These are phyloP conservation scores for Coenonympha glycerion DNA, from an alignment of 2,888 invertebrate species.

Conservation along the genomic window DNA sequence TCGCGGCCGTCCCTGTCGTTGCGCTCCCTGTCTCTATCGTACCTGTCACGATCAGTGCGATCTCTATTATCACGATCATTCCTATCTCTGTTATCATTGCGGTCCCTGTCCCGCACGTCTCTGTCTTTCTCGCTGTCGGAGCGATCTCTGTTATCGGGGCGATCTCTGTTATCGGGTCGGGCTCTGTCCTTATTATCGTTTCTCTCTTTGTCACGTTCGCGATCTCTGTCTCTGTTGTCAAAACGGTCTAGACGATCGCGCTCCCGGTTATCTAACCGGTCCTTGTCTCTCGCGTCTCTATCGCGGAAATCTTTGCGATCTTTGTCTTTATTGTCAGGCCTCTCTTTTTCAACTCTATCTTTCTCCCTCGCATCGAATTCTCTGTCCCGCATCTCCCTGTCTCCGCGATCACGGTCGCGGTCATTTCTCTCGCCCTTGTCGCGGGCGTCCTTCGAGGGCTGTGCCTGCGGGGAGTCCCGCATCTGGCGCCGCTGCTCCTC, in stretches of 20 bases:
- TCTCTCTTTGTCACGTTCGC: conserved; percentile 38
- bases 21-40: conserved; percentile 46
- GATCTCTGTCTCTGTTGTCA: conserved; percentile 43
- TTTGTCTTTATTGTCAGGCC: conserved; percentile 38
- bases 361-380: conserved; percentile 43
- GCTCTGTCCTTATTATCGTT: conserved; percentile 36
- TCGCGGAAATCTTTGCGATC: conserved; percentile 34
- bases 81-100: conserved; percentile 49
- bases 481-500: conserved; percentile 87
- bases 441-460: conserved; percentile 44
- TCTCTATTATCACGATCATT: conserved; percentile 28
- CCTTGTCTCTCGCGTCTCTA: conserved; percentile 45
- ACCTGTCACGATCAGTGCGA: conserved; percentile 31
- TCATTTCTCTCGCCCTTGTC: conserved; percentile 40
- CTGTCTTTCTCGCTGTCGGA: conserved; percentile 40
- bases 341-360: conserved; percentile 48
- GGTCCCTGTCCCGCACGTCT: conserved; percentile 50
- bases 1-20: conserved; percentile 44
- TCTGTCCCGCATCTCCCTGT: conserved; percentile 42
- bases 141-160: conserved; percentile 39
- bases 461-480: conserved; percentile 52
- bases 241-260: conserved; percentile 38
- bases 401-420: conserved; percentile 37
- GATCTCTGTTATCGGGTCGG: conserved; percentile 39
- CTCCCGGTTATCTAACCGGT: conserved; percentile 39